Percentiles rank a stretch among this genome's conserved stretches.
Conservation (phyloP, 23 tunicate species). For the Trididemnum miniatum region DNA sequence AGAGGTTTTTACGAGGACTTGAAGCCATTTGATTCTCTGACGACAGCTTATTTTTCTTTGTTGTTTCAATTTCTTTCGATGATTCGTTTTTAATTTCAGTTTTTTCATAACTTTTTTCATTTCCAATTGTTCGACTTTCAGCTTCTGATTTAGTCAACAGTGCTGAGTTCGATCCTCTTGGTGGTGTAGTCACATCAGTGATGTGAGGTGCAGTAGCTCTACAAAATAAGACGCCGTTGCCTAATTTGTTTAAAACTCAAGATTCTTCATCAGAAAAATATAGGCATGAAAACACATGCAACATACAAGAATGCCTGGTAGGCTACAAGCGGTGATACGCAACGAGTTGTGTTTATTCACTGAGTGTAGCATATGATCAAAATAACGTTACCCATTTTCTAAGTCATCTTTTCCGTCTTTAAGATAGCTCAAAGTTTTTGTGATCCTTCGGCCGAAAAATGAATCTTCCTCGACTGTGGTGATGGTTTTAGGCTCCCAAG, state of each 20-base stretch:
- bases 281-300: no score
- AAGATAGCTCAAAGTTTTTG: conserved; percentile 54
- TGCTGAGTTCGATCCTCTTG: background rate
- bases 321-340: no score
- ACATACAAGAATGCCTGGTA: no score
- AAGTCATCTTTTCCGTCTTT: conserved; percentile 15
- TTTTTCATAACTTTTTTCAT: background rate
- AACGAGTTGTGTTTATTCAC: no score
- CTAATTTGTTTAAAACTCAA: no score
- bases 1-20: conserved; percentile 29
- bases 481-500: conserved; percentile 25
- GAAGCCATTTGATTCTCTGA: background rate
- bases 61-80: background rate
- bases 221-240: no score
- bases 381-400: background rate
- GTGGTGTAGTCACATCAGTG: conserved; percentile 2
- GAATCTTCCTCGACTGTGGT: conserved; percentile 57
- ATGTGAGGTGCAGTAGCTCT: background rate
- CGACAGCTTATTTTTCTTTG: background rate
- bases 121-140: background rate
- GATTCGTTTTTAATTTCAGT: background rate
- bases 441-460: conserved; percentile 47
- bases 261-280: no score
- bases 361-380: no score
- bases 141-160: background rate